Conservation (phyloP, 2,113 vertebrate species). For the Hippocampus mohnikei region DNA sequence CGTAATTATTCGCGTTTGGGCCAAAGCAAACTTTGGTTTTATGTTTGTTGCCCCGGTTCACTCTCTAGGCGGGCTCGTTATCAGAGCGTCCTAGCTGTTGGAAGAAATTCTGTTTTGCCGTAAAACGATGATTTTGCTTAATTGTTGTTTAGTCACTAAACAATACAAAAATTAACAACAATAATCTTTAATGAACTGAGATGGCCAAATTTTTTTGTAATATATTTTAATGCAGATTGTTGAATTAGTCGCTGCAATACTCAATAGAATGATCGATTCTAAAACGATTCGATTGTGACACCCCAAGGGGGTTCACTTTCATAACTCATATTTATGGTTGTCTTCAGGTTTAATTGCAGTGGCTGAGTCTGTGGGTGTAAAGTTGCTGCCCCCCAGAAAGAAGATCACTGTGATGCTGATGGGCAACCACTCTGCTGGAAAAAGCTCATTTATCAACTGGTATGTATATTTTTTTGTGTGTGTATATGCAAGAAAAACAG, state of each 20-base stretch:
- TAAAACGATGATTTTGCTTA: neutral
- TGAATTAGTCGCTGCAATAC: too few species aligned
- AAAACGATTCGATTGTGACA: too few species aligned
- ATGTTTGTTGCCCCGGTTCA: neutral
- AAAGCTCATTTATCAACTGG: constrained; percentile 85
- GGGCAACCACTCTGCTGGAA: constrained; percentile 83
- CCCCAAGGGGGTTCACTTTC: neutral
- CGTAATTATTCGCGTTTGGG: neutral
- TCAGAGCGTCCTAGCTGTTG: neutral
- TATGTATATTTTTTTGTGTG: constrained; percentile 32
- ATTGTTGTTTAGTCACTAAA: too few species aligned
- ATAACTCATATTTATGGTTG: neutral
- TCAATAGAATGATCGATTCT: too few species aligned
- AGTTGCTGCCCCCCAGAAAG: constrained; percentile 75
- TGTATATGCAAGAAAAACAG: too few species aligned
- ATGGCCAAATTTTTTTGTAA: too few species aligned
- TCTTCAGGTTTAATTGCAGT: constrained; percentile 71
- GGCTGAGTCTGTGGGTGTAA: constrained; percentile 73
- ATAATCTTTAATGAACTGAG: too few species aligned
- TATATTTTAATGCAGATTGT: too few species aligned
- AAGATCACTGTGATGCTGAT: constrained; percentile 83
- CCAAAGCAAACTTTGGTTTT: neutral
- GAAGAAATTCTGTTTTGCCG: neutral
- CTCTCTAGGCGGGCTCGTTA: neutral
- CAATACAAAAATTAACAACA: too few species aligned